Evolutionary conservation across 2,888 invertebrate species (phyloP), one percentile per base, ranked within the genome.

Genomic region (Pyrgus malvae): DNA sequence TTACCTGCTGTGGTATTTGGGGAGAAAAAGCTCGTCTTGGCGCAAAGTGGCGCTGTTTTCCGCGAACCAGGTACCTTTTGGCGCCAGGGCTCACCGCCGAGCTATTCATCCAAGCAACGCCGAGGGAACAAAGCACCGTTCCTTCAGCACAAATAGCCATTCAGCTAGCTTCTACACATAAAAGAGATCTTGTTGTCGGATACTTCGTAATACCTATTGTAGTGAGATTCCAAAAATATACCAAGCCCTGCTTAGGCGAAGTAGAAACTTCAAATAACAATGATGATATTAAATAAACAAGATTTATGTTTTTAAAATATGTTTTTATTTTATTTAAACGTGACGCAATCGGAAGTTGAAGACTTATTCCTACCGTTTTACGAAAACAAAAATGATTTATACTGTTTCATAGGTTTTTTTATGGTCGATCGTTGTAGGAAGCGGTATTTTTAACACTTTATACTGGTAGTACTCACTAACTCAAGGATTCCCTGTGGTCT

Each of bases 1-100:
- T 85, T 12, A 69, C 76, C 16, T 75, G 69, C 56, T 78, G 78
- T 56, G 80, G 80, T 0, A 51, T 87, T 2, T 83, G 80, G 78
- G 66, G 75, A 17, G 78, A 75, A 0, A 66, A 58, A 0, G 76
- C 74, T 2, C 67, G 72, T 2, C 62, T 76, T 3, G 83, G 83
- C 0, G 84, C 84, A 0, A 71, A 70, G 35, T 87, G 83, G 84
- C 38, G 58, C 12, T 75, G 74, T 56, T 72, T 62, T 14, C 85
- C 85, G 2, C 74, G 68, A n/a, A 83, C 75, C 2, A 74, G 81
- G 59, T 67, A 78, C 48, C 68, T 70, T 19, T 51, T 87, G 11
- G 74, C 83, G 2, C 76, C 86, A 29, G 88, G 88, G 1, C 60
- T 85, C 8, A 64, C 48, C 3, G 66, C 68, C 2, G 64, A 70